Evolutionary conservation across 2,113 vertebrate genomes (phyloP).

Genomic region (Candoia aspera): DNA sequence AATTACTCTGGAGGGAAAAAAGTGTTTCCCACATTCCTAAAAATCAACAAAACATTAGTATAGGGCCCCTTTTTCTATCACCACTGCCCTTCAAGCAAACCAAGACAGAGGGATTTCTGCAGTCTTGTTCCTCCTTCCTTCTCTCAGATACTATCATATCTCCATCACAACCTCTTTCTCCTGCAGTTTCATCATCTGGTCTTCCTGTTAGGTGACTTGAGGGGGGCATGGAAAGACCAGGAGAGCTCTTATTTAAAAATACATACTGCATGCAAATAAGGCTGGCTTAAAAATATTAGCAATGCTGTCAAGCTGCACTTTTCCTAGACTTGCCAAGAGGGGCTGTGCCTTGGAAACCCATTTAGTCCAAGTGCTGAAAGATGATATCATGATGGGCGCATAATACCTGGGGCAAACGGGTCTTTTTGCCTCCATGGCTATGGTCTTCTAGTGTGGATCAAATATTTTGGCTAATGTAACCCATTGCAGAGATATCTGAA

Average conservation of each 20-base stretch:
- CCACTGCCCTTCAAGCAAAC: constrained; percentile 4
- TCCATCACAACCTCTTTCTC: constrained; percentile 33
- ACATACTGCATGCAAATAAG: constrained; percentile 60
- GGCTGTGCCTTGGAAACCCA: constrained; percentile 31
- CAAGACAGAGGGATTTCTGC: constrained; percentile 1
- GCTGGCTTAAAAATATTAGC: constrained; percentile 58
- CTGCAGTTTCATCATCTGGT: constrained; percentile 52
- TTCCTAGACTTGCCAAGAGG: constrained; percentile 31
- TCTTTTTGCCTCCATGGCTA: constrained; percentile 5
- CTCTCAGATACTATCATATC: not conserved
- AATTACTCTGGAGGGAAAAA: not conserved
- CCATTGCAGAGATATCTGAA: constrained; percentile 47
- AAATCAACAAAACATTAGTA: constrained; percentile 24
- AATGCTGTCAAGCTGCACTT: constrained; percentile 48
- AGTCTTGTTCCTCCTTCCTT: constrained; percentile 30
- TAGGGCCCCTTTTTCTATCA: not conserved
- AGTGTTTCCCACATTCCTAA: constrained; percentile 33
- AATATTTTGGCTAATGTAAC: constrained; percentile 47
- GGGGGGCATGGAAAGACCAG: not conserved
- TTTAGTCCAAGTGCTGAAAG: not conserved
- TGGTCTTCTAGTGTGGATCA: constrained; percentile 31
- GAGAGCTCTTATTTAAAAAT: constrained; percentile 62
- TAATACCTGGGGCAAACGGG: not conserved
- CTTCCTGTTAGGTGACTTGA: constrained; percentile 37
- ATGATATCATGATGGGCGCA: not conserved